Evolutionary conservation across 1,140 invertebrate genomes (phyloP), one percentile per base, ranked within the genome.

Genomic region (Vollenhovia emeryi): DNA sequence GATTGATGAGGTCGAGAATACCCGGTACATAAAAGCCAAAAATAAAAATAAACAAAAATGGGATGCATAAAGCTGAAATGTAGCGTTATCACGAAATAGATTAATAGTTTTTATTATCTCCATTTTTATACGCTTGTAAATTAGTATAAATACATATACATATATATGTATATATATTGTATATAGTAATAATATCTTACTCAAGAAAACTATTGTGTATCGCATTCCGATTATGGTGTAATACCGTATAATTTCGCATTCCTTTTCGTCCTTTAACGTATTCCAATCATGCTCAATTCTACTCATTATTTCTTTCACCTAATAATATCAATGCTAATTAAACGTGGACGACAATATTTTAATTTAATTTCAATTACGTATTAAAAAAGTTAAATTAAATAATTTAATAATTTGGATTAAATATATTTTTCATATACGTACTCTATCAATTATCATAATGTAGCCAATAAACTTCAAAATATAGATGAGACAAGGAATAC

Each of bases 201-300:
- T 24, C 8, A 59, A 75, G 4, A 75, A 75, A 43, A 27, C 0
- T 60, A 75, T 59, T 24, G 55, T 59, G 15, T 59, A 75, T 59
- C 55, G 73, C 55, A 75, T 75, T 75, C 36, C 73, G 21, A 27
- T 45, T 59, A 59, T 43, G 18, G 55, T n/a, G 8, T 59, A 27
- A 59, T 48, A 75, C 6, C 55, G 73, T 59, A 75, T 43, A 27
- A 75, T 27, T 9, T 75, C 36, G 18, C 18, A n/a, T 45, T 75
- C 73, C 30, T n/a, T 59, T 15, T 43, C 36, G 13, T 75, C 55
- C 24, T 75, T 45, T 15, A 59, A 59, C 18, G 36, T 75, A 43
- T 59, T 43, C 73, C 73, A 75, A 18, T 75, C 73, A 40, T 76
- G 18, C 3, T 60, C 24, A 11, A 76, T 21, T 60, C 24, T 30